Base-by-base conservation (phyloP, 2,113 vertebrate genomes). In the Acinonyx jubatus region DNA sequence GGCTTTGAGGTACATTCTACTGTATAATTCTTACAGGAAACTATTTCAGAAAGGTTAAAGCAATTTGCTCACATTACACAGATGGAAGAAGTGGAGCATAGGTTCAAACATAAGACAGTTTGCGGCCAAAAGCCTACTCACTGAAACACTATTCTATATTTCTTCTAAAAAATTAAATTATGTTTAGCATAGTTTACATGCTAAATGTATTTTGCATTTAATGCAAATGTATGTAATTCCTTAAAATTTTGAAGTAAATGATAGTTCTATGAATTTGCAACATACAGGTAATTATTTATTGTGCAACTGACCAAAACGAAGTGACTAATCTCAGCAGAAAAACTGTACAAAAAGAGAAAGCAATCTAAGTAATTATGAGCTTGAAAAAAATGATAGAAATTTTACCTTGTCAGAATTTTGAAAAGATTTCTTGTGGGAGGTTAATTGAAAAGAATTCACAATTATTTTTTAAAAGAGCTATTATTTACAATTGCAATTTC, bases 361-460 rank as follows among this genome's bases (percentile, higher is more conserved):
- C 16, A 84, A 65, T 82, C 8, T 65, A 91, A 79, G 25, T 91
- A 91, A 61, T 36, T 78, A 50, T 29, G 87, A 78, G 14, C 76
- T 91, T 85, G 38, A 63, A 38, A 92, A 76, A 96, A 79, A 80
- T 45, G 19, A 52, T 16, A 69, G 36, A 81, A 15, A 91, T n/a
- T 91, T 82, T 82, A 3, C 41, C 14, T 57, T 33, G 23, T 85
- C 9, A 76, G n/a, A 96, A 71, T 65, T 45, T 71, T 78, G 61
- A 83, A 68, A 68, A 91, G 65, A 33, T 38, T 86, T 68, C 55
- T 84, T 84, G 6, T 82, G 36, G 63, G 88, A 89, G 57, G 11
- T 85, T 93, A 84, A 91, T 52, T 80, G 25, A 74, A 87, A 84
- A 89, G 27, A 68, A n/a, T 38, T 96, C 21, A 61, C 23, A 95